Base-by-base conservation (phyloP, 2,797 vertebrate genomes). In the Amphiprion clarkii region DNA sequence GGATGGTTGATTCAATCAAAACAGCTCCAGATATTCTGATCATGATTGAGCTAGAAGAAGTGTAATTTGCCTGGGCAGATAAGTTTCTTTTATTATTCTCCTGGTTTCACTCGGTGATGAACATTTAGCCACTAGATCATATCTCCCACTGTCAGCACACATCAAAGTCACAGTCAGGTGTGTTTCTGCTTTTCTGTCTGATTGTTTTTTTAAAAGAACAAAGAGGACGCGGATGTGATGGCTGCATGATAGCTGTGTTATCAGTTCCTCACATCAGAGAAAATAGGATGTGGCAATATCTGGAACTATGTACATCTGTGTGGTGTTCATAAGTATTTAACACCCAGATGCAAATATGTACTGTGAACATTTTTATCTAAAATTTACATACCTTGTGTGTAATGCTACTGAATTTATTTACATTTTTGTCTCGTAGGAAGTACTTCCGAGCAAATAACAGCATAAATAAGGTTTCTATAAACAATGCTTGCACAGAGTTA, bases 401-500 rank as follows among this genome's bases (percentile, higher is more conserved):
- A 39, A 67, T 67, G 4, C 48, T 61, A 60, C 49, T 67, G 54
- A 56, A 64, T 60, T 46, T 52, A 7, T 48, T 16, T 13, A 14
- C 21, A 58, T 1, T 5, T 68, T 39, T 71, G 33, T 67, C 42
- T 25, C 7, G 6, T 61, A 4, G 51, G 23, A 31, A 10, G 29
- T 54, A 29, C 23, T 19, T 42, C 2, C 56, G 1, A 11, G 3
- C 16, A 61, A 39, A 63, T 10, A 5, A 39, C 3, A 61, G 44
- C 0, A 27, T 1, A 51, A 27, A n/a, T 3, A 44, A 33, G 8
- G 33, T 57, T 51, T 46, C 2, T 40, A 11, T 67, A 12, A 31
- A 64, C 42, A 12, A 44, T 52, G 23, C 60, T 62, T 71, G 57
- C 48, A 75, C 49, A 4, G 17, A 71, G 44, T 58, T 19, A 13